Evolutionary conservation across 1,140 invertebrate species (phyloP).

Genomic region (Pemphigus obesinymphae): DNA sequence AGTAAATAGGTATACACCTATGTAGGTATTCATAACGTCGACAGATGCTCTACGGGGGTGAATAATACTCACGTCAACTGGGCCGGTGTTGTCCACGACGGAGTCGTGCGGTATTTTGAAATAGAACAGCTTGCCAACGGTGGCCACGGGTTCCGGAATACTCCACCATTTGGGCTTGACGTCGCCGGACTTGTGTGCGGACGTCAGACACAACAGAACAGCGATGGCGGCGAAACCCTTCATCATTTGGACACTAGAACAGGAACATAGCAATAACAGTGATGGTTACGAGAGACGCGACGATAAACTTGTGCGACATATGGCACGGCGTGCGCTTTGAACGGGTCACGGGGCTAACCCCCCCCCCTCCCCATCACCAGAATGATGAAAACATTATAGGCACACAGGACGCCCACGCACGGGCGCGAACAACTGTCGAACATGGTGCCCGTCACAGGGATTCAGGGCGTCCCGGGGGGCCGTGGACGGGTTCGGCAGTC

Average conservation of each 20-base stretch:
- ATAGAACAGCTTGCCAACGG: constrained; percentile 44
- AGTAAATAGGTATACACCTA: too few relatives aligned
- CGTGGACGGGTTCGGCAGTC: not conserved
- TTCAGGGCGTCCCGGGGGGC: not conserved
- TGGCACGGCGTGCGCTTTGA: not conserved
- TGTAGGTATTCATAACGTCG: too few relatives aligned
- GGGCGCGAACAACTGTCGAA: not conserved
- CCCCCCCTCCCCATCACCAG: not conserved
- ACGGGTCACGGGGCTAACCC: not conserved
- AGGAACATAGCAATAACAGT: not conserved
- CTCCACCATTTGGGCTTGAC: not conserved
- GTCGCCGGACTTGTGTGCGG: not conserved
- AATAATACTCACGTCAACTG: constrained; percentile 41
- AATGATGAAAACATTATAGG: not conserved
- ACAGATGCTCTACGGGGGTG: too few relatives aligned
- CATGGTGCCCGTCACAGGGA: not conserved
- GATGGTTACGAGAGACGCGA: not conserved
- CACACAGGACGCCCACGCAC: not conserved
- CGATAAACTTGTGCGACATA: not conserved
- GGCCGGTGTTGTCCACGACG: constrained; percentile 43
- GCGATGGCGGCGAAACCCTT: not conserved
- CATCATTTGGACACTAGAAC: constrained; percentile 36
- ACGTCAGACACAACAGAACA: not conserved
- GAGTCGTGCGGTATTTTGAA: constrained; percentile 44
- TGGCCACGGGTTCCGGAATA: constrained; percentile 42